Evolutionary conservation across 2,113 vertebrate species (phyloP).

Genomic region (Zosterops hypoxanthus): DNA sequence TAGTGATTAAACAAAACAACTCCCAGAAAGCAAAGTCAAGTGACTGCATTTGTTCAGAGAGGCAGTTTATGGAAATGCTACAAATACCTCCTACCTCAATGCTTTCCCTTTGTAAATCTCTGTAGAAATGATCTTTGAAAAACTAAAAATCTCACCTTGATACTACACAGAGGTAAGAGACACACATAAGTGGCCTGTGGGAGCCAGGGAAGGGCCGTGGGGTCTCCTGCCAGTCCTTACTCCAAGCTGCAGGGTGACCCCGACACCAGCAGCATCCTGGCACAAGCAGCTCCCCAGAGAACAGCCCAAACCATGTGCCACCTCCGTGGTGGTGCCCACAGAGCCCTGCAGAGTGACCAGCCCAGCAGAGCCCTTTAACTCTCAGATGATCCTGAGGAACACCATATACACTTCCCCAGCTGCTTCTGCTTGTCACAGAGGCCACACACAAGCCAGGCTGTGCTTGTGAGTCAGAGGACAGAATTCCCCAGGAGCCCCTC

Average conservation of each 20-base stretch:
- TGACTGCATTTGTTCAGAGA: not conserved
- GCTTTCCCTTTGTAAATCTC: not conserved
- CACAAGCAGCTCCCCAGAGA: not conserved
- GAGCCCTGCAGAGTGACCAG: not conserved
- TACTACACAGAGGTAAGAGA: not conserved
- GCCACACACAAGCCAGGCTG: not conserved
- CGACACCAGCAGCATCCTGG: not conserved
- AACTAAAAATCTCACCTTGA: not conserved
- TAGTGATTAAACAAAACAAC: not conserved
- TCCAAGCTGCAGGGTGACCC: not conserved
- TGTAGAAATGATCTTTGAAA: not conserved
- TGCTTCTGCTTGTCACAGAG: not conserved
- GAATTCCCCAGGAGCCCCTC: not conserved
- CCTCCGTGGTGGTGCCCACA: accelerated
- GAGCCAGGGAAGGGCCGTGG: not conserved
- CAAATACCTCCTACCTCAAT: not conserved
- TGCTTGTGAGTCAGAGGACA: not conserved
- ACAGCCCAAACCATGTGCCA: accelerated
- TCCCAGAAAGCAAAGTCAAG: not conserved
- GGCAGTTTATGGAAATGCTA: not conserved
- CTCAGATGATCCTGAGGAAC: not conserved
- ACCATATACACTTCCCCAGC: not conserved
- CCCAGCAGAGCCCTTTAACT: not conserved
- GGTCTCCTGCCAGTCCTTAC: not conserved
- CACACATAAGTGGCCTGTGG: not conserved